These are phyloP conservation scores for Lemur catta DNA, from an alignment of 2,797 vertebrate species.

Conservation along the genomic window DNA sequence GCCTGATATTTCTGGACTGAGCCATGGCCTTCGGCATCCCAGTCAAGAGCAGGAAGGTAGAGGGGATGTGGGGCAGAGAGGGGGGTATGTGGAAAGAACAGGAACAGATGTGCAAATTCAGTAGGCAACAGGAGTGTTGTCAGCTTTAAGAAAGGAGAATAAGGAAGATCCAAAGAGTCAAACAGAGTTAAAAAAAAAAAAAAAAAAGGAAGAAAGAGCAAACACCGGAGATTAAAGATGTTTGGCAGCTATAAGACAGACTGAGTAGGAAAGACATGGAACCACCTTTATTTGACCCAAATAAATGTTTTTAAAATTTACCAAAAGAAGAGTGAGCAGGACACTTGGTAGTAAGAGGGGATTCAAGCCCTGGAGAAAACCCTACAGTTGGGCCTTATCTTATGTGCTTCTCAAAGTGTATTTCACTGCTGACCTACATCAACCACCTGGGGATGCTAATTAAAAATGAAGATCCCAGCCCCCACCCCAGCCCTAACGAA, in stretches of 20 bases:
- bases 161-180: not conserved
- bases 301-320: not conserved
- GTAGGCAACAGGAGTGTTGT: not conserved
- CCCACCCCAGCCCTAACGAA: not conserved
- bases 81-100: accelerated
- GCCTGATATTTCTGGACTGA: not conserved
- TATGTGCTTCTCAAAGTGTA: not conserved
- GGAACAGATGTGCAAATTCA: not conserved
- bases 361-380: not conserved
- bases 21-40: not conserved
- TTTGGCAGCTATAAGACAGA: not conserved
- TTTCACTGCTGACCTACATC: not conserved
- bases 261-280: not conserved
- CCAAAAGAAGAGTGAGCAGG: not conserved
- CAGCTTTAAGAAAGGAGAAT: not conserved
- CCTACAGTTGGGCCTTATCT: too few species aligned
- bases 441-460: not conserved
- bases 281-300: not conserved
- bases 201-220: not conserved
- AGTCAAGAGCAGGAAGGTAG: not conserved
- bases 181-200: not conserved
- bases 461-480: not conserved
- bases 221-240: not conserved
- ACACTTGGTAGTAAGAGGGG: not conserved
- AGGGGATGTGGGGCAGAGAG: not conserved